These are phyloP conservation scores for Passer domesticus DNA, from an alignment of 2,113 vertebrate genomes.

Conservation along the genomic window DNA sequence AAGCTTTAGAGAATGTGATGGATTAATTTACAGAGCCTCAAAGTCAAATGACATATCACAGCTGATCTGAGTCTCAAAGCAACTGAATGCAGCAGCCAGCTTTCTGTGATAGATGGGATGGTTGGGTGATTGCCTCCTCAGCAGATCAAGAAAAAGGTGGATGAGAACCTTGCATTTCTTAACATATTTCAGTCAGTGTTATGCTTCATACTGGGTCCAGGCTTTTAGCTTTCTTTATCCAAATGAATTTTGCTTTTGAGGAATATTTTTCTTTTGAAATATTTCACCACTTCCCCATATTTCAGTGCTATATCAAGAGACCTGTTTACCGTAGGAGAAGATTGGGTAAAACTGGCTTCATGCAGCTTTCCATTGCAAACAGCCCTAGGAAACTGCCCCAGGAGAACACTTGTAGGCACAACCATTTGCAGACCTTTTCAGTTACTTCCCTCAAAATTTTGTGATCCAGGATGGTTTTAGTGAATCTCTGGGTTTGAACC, in stretches of 20 bases:
- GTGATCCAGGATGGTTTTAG: background rate
- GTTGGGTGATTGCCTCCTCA: slow-evolving; percentile 13
- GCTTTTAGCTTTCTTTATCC: background rate
- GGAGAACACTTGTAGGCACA: background rate
- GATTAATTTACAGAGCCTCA: slow-evolving; percentile 49
- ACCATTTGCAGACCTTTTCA: background rate
- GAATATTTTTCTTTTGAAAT: background rate
- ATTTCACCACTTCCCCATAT: background rate
- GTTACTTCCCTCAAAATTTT: background rate
- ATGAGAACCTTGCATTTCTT: background rate
- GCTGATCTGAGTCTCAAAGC: slow-evolving; percentile 40
- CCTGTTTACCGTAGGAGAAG: background rate
- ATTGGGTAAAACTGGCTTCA: background rate
- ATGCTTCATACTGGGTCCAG: background rate
- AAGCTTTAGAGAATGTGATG: slow-evolving; percentile 57
- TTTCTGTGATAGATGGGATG: slow-evolving; percentile 11
- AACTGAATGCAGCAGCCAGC: slow-evolving; percentile 8
- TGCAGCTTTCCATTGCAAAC: background rate
- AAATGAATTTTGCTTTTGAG: background rate
- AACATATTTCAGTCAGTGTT: background rate
- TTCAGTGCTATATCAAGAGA: background rate
- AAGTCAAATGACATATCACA: slow-evolving; percentile 55
- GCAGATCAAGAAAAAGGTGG: background rate
- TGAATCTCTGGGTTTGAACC: background rate
- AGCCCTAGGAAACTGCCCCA: background rate